A percentile compares a stretch with the other conserved stretches of the same genome.
Conservation (phyloP, 2,888 invertebrate genomes). For the Cistogaster globosa region DNA sequence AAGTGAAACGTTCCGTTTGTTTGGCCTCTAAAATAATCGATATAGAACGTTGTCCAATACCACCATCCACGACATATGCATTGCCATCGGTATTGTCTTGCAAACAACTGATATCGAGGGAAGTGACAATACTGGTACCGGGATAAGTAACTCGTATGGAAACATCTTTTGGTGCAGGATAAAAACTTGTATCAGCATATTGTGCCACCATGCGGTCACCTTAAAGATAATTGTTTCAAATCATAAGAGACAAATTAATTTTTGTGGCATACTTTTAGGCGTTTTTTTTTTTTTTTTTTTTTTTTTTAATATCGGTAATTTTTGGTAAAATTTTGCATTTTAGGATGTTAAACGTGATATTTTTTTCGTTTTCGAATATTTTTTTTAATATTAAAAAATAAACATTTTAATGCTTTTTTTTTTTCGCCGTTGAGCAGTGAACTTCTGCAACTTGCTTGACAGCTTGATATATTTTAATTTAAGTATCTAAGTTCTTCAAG, state of each 20-base stretch:
- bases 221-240: conserved; percentile 66
- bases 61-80: conserved; percentile 81
- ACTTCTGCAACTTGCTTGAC: no score
- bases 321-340: no score
- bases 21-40: conserved; percentile 79
- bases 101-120: conserved; percentile 77
- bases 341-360: no score
- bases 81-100: conserved; percentile 79
- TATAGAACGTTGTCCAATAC: conserved; percentile 80
- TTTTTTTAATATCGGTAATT: no score
- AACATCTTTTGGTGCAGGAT: conserved; percentile 77
- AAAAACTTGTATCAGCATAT: conserved; percentile 76
- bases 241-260: background rate
- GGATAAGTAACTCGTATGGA: conserved; percentile 80
- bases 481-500: no score
- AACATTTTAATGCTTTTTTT: no score
- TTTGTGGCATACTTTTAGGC: background rate
- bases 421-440: no score
- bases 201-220: conserved; percentile 79
- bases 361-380: no score
- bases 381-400: no score
- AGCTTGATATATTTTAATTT: no score
- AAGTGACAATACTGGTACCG: conserved; percentile 78
- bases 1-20: conserved; percentile 78
- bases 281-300: background rate